Percentiles rank a stretch among this genome's conserved stretches.
phyloP scores from a whole-genome alignment of 2,113 vertebrate species.

The Cacatua alba region DNA sequence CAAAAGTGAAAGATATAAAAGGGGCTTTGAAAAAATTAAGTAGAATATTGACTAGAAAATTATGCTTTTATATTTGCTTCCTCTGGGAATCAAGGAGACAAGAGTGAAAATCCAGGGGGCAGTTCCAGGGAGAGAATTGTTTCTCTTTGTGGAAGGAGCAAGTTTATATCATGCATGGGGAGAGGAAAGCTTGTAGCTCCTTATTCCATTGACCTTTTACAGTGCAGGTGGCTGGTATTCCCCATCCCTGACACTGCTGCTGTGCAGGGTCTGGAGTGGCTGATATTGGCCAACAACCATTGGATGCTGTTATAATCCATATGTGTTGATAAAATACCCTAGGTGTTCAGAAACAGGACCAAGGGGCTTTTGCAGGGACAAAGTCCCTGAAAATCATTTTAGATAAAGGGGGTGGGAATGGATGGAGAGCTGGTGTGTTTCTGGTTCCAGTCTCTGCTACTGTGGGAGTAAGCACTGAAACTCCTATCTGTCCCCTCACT shows the following conservation, averaged over 20 bases:
- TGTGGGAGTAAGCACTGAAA: not conserved
- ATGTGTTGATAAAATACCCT: not conserved
- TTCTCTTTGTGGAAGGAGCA: not conserved
- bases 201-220: not conserved
- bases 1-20: not conserved
- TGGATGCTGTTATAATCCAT: not conserved
- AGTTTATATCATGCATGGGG: not conserved
- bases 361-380: not conserved
- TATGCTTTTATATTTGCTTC: not conserved
- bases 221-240: not conserved
- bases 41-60: not conserved
- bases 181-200: not conserved
- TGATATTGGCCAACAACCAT: not conserved
- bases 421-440: not conserved
- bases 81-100: not conserved
- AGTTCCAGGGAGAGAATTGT: not conserved
- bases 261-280: not conserved
- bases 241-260: not conserved
- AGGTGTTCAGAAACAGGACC: not conserved
- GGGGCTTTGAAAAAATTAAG: not conserved
- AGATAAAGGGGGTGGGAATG: fast-evolving
- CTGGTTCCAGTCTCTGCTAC: not conserved
- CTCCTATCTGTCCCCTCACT: not conserved
- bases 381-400: not conserved
- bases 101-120: not conserved